Percentiles rank a stretch among this genome's conserved stretches.
phyloP scores from a whole-genome alignment of 1,140 invertebrate genomes.

The Diabrotica virgifera region DNA sequence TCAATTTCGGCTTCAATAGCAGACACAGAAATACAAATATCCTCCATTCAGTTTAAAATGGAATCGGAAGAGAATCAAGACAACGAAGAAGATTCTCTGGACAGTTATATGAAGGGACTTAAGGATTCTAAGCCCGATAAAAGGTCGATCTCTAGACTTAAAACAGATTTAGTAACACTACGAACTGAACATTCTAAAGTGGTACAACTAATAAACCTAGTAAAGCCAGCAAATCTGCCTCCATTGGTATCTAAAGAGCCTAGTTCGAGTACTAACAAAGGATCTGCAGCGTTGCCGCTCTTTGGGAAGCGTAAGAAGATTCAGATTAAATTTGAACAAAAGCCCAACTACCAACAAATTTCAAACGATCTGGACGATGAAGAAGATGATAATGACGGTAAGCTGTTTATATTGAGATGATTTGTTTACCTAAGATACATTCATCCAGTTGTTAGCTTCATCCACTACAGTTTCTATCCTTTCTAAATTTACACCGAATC shows the following conservation, averaged over 20 bases:
- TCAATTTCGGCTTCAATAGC: conserved; percentile 58
- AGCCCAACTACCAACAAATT: conserved; percentile 28
- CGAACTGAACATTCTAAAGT: conserved; percentile 67
- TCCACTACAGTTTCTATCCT: too few relatives aligned
- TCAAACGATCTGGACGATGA: conserved; percentile 44
- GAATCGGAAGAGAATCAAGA: conserved; percentile 35
- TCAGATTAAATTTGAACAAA: conserved; percentile 15
- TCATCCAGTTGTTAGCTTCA: too few relatives aligned
- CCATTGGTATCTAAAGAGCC: conserved; percentile 43
- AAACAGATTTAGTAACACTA: conserved; percentile 64
- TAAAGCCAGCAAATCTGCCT: conserved; percentile 69
- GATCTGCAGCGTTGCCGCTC: conserved; percentile 33
- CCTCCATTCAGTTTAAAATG: conserved; percentile 47
- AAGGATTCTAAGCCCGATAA: conserved; percentile 50
- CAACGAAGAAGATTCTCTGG: conserved; percentile 63
- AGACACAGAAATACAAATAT: conserved; percentile 59
- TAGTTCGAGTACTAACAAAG: conserved; percentile 21
- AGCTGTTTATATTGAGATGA: too few relatives aligned
- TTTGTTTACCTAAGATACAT: too few relatives aligned
- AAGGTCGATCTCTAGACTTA: conserved; percentile 51
- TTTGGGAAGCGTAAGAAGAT: conserved; percentile 43
- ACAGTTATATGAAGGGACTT: conserved; percentile 71
- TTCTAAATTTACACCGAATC: too few relatives aligned
- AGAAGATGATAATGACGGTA: conserved; percentile 25
- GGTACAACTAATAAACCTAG: conserved; percentile 70